Percentiles rank a stretch among this genome's conserved stretches.
phyloP scores from a whole-genome alignment of 2,888 invertebrate genomes.

The Ormia ochracea region DNA sequence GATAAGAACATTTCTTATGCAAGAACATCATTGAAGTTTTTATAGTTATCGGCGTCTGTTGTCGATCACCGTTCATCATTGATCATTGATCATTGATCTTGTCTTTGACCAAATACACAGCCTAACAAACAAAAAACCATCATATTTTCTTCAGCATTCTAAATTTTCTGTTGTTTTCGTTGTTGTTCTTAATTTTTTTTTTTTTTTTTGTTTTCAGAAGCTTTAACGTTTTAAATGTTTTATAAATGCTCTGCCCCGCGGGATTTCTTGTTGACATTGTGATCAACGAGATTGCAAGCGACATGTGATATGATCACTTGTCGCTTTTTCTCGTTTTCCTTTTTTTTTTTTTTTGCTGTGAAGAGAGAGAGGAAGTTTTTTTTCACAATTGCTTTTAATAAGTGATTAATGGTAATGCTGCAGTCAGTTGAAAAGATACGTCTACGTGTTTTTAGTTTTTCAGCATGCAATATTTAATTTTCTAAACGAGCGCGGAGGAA shows the following conservation, averaged over 20 bases:
- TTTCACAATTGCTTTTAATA: slow-evolving; percentile 14
- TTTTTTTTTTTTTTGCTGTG: slow-evolving; percentile 9
- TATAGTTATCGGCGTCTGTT: slow-evolving; percentile 58
- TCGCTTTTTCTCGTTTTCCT: slow-evolving; percentile 52
- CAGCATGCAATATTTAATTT: slow-evolving; percentile 34
- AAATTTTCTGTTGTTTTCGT: background rate
- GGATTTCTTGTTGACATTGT: slow-evolving; percentile 64
- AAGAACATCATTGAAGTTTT: slow-evolving; percentile 18
- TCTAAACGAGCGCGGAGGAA: slow-evolving; percentile 15
- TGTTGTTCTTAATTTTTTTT: too few relatives aligned
- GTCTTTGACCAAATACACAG: slow-evolving; percentile 49
- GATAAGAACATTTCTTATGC: slow-evolving; percentile 21
- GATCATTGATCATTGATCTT: slow-evolving; percentile 63
- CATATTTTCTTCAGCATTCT: slow-evolving; percentile 49
- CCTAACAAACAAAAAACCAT: slow-evolving; percentile 15
- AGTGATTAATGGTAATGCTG: slow-evolving; percentile 53
- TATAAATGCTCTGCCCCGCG: slow-evolving; percentile 64
- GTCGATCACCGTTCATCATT: slow-evolving; percentile 64
- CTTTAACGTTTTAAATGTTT: slow-evolving; percentile 62
- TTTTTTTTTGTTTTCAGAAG: slow-evolving; percentile 39
- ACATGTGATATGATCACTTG: slow-evolving; percentile 64
- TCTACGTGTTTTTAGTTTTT: slow-evolving; percentile 15
- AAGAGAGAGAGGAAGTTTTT: slow-evolving; percentile 11
- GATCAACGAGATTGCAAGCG: slow-evolving; percentile 63
- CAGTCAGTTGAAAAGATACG: slow-evolving; percentile 38